Percentiles rank a stretch among this genome's conserved stretches.
phyloP scores from a whole-genome alignment of 1,140 invertebrate species.

The Danaus plexippus region DNA sequence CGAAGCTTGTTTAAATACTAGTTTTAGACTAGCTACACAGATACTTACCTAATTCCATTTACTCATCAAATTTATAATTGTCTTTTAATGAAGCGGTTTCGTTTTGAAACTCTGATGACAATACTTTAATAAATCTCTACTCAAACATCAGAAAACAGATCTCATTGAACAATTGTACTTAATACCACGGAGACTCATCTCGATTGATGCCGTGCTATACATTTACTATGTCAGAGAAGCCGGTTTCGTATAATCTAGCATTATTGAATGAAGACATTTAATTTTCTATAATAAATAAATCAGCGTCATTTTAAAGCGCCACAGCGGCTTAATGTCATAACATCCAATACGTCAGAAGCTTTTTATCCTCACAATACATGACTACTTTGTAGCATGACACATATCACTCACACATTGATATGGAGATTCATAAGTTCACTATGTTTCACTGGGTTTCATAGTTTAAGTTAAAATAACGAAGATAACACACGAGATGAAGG shows the following conservation, averaged over 20 bases:
- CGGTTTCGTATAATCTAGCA: too few species aligned
- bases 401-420: constrained; percentile 38
- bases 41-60: constrained; percentile 17
- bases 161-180: too few species aligned
- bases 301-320: too few species aligned
- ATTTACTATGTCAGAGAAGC: too few species aligned
- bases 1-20: constrained; percentile 31
- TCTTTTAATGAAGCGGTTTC: constrained; percentile 16
- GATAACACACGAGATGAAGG: constrained; percentile 12
- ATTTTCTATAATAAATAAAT: too few species aligned
- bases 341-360: neutral
- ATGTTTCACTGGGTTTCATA: constrained; percentile 4
- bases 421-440: constrained; percentile 30
- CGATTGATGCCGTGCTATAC: too few species aligned
- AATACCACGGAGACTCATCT: too few species aligned
- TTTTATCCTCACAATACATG: constrained; percentile 2
- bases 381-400: constrained; percentile 14
- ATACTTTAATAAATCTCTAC: constrained; percentile 3
- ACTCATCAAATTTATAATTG: constrained; percentile 11
- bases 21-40: constrained; percentile 41
- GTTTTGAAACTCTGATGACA: constrained; percentile 1
- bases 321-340: neutral
- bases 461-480: constrained; percentile 27
- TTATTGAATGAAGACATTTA: too few species aligned
- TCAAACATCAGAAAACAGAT: neutral